Evolutionary conservation across 2,888 invertebrate genomes (phyloP).

Genomic region (Idaea straminata): DNA sequence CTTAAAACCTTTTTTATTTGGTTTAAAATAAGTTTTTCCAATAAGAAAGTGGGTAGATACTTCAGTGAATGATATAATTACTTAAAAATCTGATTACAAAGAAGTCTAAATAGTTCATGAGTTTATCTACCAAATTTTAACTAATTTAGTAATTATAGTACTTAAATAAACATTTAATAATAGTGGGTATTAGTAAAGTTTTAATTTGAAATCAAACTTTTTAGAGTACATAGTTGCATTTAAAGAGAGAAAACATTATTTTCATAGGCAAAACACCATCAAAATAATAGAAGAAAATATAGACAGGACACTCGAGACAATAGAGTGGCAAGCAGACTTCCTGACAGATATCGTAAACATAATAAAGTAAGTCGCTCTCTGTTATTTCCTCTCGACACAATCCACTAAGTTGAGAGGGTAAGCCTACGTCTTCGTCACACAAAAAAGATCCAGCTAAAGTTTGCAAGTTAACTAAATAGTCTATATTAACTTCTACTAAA

Average conservation of each 20-base stretch:
- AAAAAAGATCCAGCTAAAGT: too few species aligned
- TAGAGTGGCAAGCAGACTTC: neutral
- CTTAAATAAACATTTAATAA: neutral
- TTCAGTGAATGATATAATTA: neutral
- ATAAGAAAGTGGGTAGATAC: neutral
- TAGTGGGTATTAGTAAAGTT: neutral
- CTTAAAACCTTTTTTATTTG: too few species aligned
- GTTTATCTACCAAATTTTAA: too few species aligned
- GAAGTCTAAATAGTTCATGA: too few species aligned
- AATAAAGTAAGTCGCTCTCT: neutral
- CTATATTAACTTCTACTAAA: too few species aligned
- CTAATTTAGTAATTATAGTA: too few species aligned
- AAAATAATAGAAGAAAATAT: neutral
- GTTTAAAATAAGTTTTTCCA: neutral
- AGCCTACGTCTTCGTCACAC: too few species aligned
- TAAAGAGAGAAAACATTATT: too few species aligned
- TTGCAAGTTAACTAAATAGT: too few species aligned
- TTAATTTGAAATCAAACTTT: neutral
- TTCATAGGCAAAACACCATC: neutral
- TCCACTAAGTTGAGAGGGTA: too few species aligned
- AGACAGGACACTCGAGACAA: neutral
- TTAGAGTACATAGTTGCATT: neutral
- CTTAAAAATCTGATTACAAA: neutral
- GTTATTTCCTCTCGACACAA: too few species aligned
- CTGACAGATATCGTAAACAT: neutral